phyloP scores from a whole-genome alignment of 2,888 invertebrate species.

The Trimorus sp. region DNA sequence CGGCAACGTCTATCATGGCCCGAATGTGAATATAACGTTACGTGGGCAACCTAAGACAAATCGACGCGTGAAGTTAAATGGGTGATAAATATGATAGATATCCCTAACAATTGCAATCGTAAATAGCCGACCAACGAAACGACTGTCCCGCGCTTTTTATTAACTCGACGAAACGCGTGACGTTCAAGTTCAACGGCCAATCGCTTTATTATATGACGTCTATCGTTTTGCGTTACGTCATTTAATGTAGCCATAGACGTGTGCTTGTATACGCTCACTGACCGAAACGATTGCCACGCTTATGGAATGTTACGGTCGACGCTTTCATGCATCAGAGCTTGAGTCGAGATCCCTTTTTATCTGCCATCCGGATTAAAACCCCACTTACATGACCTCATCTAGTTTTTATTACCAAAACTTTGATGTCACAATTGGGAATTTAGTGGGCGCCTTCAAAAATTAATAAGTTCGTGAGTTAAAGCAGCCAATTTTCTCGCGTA shows the following conservation, averaged over 20 bases:
- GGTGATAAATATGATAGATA: conserved; percentile 77
- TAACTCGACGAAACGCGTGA: conserved; percentile 67
- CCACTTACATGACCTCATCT: conserved; percentile 48
- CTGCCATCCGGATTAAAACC: conserved; percentile 49
- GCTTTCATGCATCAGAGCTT: conserved; percentile 48
- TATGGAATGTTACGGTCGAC: conserved; percentile 55
- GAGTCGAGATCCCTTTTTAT: conserved; percentile 54
- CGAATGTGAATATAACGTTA: conserved; percentile 71
- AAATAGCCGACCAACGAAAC: conserved; percentile 70
- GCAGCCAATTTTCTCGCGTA: conserved; percentile 2
- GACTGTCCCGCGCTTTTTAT: conserved; percentile 69
- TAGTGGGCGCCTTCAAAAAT: conserved; percentile 28
- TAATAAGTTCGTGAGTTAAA: conserved; percentile 21
- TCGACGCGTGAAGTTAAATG: conserved; percentile 75
- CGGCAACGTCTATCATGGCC: conserved; percentile 69
- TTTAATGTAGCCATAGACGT: conserved; percentile 63
- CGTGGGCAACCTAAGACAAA: conserved; percentile 75
- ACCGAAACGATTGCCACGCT: conserved; percentile 54
- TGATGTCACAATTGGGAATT: conserved; percentile 32
- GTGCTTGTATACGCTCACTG: conserved; percentile 50
- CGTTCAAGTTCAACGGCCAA: conserved; percentile 72
- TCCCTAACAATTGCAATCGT: conserved; percentile 74
- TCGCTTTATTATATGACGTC: conserved; percentile 69
- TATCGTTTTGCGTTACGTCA: conserved; percentile 61
- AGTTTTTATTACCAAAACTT: conserved; percentile 52